Evolutionary conservation across 2,797 vertebrate species (phyloP).

Genomic region (Rhinoraja longicauda): DNA sequence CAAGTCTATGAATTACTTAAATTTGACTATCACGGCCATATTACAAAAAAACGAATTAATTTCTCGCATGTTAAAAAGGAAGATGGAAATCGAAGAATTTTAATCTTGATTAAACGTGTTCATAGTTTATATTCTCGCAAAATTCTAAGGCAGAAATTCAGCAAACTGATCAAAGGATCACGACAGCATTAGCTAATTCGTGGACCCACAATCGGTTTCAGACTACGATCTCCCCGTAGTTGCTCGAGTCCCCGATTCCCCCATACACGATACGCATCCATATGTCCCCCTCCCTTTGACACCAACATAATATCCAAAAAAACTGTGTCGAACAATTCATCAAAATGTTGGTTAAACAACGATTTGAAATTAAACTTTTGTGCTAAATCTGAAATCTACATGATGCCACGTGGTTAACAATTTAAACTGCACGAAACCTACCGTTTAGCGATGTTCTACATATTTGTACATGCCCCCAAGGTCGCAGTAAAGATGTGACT

Average conservation of each 20-base stretch:
- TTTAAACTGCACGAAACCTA: conserved; percentile 33
- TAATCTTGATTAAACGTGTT: neutral
- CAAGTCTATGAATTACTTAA: neutral
- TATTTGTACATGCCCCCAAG: neutral
- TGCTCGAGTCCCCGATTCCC: neutral
- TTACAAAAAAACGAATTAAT: neutral
- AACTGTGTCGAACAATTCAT: neutral
- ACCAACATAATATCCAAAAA: neutral
- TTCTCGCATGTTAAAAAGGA: neutral
- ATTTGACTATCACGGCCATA: neutral
- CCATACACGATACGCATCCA: neutral
- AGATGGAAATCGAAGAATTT: no score
- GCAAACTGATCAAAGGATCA: neutral
- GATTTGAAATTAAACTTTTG: conserved; percentile 21
- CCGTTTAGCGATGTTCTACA: conserved; percentile 13
- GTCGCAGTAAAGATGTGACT: conserved; percentile 5
- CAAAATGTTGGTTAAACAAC: neutral
- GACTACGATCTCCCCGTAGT: neutral
- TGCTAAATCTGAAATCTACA: neutral
- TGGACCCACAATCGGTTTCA: neutral
- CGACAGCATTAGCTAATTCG: neutral
- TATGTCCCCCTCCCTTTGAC: neutral
- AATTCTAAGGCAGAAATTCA: neutral
- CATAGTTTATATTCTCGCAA: neutral
- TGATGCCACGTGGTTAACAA: neutral